A percentile compares a stretch with the other conserved stretches of the same genome.
These are phyloP conservation scores for Spongia lamella DNA, from an alignment of 37 sponge, comb jelly and placozoan species.

Conservation along the genomic window DNA sequence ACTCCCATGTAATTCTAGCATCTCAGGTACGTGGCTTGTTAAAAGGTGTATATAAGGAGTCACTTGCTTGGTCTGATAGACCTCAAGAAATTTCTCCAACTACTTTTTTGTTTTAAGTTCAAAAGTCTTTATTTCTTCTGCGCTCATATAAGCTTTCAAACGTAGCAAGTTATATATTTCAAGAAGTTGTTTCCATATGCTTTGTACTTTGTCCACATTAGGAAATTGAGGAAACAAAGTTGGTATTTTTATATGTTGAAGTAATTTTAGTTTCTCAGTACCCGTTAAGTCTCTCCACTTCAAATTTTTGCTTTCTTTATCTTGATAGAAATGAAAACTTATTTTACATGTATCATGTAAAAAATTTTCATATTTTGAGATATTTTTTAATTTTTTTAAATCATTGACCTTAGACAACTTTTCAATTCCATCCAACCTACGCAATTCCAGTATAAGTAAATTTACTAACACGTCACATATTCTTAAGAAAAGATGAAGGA, in stretches of 20 bases:
- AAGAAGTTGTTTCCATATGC: conserved; percentile 7
- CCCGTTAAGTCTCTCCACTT: conserved; percentile 34
- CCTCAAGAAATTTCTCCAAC: not conserved
- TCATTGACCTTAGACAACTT: no score
- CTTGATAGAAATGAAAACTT: conserved; percentile 9
- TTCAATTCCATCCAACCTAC: conserved; percentile 13
- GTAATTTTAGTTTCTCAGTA: conserved; percentile 10
- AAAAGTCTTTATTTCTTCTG: no score
- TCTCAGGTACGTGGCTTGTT: not conserved
- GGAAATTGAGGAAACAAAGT: not conserved
- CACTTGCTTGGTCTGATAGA: not conserved
- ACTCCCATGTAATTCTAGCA: not conserved
- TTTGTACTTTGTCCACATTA: not conserved
- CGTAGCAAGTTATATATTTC: not conserved
- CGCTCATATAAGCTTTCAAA: not conserved
- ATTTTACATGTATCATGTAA: conserved; percentile 14
- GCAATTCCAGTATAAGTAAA: conserved; percentile 8
- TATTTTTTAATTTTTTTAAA: no score
- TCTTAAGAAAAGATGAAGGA: conserved; percentile 27
- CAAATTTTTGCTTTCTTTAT: not conserved
- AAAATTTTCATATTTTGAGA: conserved; percentile 20
- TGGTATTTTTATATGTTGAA: conserved; percentile 3
- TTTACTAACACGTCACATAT: no score
- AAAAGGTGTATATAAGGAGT: not conserved
- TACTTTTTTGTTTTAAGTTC: no score